These are phyloP conservation scores for Sphaeridia pumilis DNA, from an alignment of 2,888 invertebrate genomes.

Conservation along the genomic window DNA sequence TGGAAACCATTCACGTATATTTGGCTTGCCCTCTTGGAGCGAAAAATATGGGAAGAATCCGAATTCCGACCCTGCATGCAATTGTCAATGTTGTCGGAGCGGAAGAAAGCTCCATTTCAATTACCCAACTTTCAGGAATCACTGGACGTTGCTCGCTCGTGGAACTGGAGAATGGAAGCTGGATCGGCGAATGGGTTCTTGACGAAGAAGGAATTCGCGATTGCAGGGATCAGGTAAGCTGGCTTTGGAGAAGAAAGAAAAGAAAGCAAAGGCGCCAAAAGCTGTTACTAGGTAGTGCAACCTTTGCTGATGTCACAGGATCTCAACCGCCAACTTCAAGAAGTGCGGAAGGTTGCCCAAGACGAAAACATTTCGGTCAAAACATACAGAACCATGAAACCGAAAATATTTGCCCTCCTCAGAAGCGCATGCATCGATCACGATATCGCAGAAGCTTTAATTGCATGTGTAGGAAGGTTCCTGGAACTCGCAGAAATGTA, in stretches of 20 bases:
- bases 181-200: neutral
- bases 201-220: neutral
- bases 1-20: neutral
- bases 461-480: slow-evolving; percentile 20
- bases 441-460: slow-evolving; percentile 12
- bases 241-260: no score
- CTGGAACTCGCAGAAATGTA: slow-evolving; percentile 13
- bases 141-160: no score
- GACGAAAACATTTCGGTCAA: slow-evolving; percentile 4
- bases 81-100: no score
- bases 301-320: neutral
- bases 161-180: no score
- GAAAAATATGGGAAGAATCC: slow-evolving; percentile 1
- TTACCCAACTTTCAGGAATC: no score
- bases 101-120: no score
- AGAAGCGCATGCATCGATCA: slow-evolving; percentile 9
- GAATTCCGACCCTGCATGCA: no score
- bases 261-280: no score
- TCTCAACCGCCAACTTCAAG: neutral
- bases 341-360: neutral
- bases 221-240: neutral
- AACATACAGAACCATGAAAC: slow-evolving; percentile 5
- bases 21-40: slow-evolving; percentile 7
- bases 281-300: no score
- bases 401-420: neutral